Base-by-base conservation (phyloP, 23 tunicate species). In the Ciona savignyi region DNA sequence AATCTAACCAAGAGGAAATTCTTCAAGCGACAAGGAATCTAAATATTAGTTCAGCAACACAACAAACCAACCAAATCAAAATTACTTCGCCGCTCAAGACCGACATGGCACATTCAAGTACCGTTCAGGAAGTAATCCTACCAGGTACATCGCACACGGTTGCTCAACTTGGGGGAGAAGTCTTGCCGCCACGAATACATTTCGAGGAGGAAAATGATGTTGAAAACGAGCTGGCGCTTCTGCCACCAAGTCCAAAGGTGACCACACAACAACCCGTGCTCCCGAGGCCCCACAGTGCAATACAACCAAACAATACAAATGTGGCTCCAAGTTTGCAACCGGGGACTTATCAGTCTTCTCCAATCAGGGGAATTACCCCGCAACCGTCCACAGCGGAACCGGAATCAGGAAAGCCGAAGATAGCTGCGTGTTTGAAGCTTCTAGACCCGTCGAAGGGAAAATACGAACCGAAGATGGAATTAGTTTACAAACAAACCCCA, bases 401-500 rank as follows among this genome's bases (percentile, higher is more conserved):
- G 24, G 67, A 9, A 4, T 9, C 26, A 20, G 30, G 64, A 77
- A 84, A 71, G 30, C 81, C 83, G 3, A 88, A 88, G 63, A 73
- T 88, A n/a, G 86, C 96, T 3, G 96, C 96, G 2, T 88, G 96
- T 51, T 29, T 88, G 65, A 88, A 82, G 32, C 62, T 88, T 23
- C 72, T 88, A 42, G 96, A 88, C 73, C 96, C 87, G 0, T 35
- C 77, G 3, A 81, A 73, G 31, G 79, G 81, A 29, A 51, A 34
- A 61, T 88, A 75, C 34, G 73, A 81, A 49, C 96, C 96, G 0
- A 88, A 82, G 73, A 49, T 65, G 73, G 70, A 73, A 70, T 26
- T 72, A 0, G 81, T 85, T 0, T 73, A 86, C 30, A 76, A 74
- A 27, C 77, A 76, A 32, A 70, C 93, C 24, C 84, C 87, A 0